These are phyloP conservation scores for Drosophila merina DNA, from an alignment of 2,888 invertebrate species.

Conservation along the genomic window DNA sequence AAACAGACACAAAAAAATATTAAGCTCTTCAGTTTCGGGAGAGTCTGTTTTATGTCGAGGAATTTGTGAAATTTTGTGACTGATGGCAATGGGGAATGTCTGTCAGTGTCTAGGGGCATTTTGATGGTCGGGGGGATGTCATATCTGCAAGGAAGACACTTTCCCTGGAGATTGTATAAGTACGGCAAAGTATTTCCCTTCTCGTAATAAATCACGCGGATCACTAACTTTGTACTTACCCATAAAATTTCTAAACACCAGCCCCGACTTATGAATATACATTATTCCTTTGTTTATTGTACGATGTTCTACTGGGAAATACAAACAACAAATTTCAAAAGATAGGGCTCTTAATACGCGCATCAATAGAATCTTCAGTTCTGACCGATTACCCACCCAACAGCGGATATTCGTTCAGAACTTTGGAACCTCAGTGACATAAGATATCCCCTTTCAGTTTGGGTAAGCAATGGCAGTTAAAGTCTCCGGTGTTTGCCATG, in stretches of 20 bases:
- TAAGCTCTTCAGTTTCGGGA: conserved; percentile 57
- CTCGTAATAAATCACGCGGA: not conserved
- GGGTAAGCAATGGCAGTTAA: conserved; percentile 13
- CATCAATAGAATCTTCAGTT: not conserved
- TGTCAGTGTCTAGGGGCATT: conserved; percentile 10
- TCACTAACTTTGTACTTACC: not conserved
- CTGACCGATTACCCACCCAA: not conserved
- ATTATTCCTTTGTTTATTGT: not conserved
- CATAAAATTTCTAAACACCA: not conserved
- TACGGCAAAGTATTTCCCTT: not conserved
- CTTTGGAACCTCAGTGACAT: conserved; percentile 14
- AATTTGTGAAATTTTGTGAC: conserved; percentile 73
- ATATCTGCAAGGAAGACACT: conserved; percentile 1
- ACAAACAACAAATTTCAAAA: not conserved
- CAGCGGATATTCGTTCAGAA: not conserved
- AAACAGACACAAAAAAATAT: conserved; percentile 58
- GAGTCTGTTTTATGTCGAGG: conserved; percentile 74
- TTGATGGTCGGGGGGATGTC: conserved; percentile 1
- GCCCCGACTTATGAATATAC: not conserved
- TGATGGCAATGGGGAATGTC: conserved; percentile 53
- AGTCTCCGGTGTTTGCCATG: not conserved
- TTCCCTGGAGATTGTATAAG: not conserved
- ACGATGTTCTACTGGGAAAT: not conserved
- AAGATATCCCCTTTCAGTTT: not conserved
- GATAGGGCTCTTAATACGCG: too few species aligned